Evolutionary conservation across 2,113 vertebrate genomes (phyloP), one percentile per base, ranked within the genome.

Genomic region (Rhinoptilus africanus): DNA sequence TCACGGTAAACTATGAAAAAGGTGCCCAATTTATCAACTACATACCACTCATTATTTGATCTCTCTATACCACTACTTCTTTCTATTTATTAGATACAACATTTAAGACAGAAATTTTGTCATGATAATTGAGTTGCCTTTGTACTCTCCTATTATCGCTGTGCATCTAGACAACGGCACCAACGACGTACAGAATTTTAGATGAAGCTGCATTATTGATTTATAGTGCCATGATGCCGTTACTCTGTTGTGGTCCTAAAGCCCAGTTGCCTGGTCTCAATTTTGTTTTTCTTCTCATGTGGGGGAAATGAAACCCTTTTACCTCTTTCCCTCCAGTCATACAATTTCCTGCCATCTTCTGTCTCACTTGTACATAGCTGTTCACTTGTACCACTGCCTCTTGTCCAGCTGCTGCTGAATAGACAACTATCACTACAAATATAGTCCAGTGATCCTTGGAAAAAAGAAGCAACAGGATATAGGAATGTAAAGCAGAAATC

Each of bases 301-400:
- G 51, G 51, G 51, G 81, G 59, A 91, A 90, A 85, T 39, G 8
- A 94, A 92, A 77, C 21, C 21, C 23, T 76, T 91, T 45, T 71
- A 88, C 63, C 53, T 67, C 59, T 69, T 76, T 95, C 67, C 48
- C 57, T 92, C 51, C 60, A 86, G 59, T 69, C 84, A 83, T 24
- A 85, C 35, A 75, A 91, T 93, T 91, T 92, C 80, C 86, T 93
- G 83, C 48, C 68, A 76, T 69, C 60, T 88, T 67, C 60, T 63
- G 24, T 57, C 75, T 92, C 47, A 66, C 47, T 95, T 68, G 28
- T 80, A 51, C 63, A 10, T 62, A 34, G 34, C 34, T 48, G 23
- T 39, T 78, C 63, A 74, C 62, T 80, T 82, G 34, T 77, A 85
- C 37, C 35, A 35, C 47, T 35, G 37, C 12, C 28, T 88, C 59